Conservation (phyloP, 2,113 vertebrate genomes). For the Dicentrarchus labrax region DNA sequence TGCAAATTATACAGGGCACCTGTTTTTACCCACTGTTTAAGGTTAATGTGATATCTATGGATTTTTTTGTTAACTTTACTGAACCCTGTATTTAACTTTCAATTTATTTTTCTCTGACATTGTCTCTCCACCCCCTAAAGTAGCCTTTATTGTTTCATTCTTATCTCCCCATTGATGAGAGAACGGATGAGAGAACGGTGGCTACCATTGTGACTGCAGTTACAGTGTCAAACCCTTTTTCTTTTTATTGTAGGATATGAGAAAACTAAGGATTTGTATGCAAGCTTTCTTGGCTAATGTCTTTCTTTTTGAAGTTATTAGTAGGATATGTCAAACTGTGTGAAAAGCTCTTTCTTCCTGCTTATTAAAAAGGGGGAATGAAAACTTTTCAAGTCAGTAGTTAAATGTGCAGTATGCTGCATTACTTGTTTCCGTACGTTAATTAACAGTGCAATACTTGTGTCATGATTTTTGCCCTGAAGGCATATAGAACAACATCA, state of each 20-base stretch:
- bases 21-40: conserved; percentile 31
- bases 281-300: background rate
- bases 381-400: background rate
- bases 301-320: background rate
- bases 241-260: background rate
- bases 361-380: background rate
- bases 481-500: conserved; percentile 45
- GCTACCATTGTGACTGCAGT: too few species aligned
- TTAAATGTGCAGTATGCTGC: conserved; percentile 12
- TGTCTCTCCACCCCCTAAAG: conserved; percentile 25
- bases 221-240: background rate
- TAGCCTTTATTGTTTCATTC: conserved; percentile 19
- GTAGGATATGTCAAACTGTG: background rate
- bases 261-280: background rate
- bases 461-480: conserved; percentile 44
- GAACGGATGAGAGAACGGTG: background rate
- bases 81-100: conserved; percentile 13
- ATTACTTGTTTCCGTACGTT: conserved; percentile 36
- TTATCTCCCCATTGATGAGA: background rate
- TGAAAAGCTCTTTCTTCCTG: background rate
- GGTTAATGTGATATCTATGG: conserved; percentile 31
- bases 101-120: conserved; percentile 22
- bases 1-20: background rate
- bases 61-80: conserved; percentile 35
- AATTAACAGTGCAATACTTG: conserved; percentile 25